Evolutionary conservation across 2,888 invertebrate species (phyloP), one percentile per base, ranked within the genome.

Genomic region (Dryococelus australis): DNA sequence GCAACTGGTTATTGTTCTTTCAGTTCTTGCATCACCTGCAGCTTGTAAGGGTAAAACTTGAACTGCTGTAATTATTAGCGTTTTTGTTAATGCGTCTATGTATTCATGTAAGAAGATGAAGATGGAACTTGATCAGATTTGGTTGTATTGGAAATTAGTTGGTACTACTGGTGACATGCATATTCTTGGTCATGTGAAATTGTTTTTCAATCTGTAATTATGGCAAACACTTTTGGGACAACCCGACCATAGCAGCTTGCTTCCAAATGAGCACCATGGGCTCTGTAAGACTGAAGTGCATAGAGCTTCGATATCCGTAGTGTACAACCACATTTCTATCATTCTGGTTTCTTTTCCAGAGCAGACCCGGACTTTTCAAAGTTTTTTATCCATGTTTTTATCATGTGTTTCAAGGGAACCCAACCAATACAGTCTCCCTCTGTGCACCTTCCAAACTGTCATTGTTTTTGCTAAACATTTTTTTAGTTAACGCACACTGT

Each of bases 1-100:
- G 43, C 78, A 87, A 27, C 85, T 78, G 87, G 65, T 85, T n/a
- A 87, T 53, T 4, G 28, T 87, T 87, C 26, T 26, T 87, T 85
- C 43, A 84, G 85, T 87, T 87, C 28, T 87, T 87, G 87, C 78
- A 85, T 35, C 12, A 87, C 51, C 79, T 87, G 80, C 84, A 87
- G 28, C 35, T 87, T 87, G 65, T 84, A 87, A 13, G 84, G 87
- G 12, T 53, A 84, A 65, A 84, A 87, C n/a, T 87, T 87, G 27
- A 87, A 87, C n/a, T n/a, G n/a, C n/a, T n/a, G n/a, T n/a, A n/a
- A n/a, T n/a, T n/a, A n/a, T n/a, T n/a, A n/a, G n/a, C n/a, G n/a
- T n/a, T n/a, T n/a, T n/a, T n/a, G n/a, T n/a, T n/a, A n/a, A n/a
- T n/a, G n/a, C n/a, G n/a, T n/a, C n/a, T n/a, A n/a, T n/a, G n/a